These are phyloP conservation scores for Xenopus petersii DNA, from an alignment of 2,797 vertebrate species.

Conservation along the genomic window DNA sequence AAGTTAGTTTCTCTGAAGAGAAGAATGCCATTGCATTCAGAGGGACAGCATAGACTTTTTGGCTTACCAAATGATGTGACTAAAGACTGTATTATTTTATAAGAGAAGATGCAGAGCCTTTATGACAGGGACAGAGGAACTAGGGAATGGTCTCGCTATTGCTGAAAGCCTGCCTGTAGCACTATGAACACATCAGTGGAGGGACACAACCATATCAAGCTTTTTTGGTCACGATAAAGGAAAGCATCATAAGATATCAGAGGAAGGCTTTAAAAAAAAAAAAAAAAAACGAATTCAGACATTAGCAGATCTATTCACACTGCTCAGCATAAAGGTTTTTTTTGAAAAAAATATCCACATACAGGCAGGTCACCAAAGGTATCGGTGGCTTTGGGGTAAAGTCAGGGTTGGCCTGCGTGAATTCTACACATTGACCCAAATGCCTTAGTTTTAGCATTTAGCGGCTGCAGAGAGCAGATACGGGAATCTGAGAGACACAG, in stretches of 20 bases:
- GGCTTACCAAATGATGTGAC: slow-evolving; percentile 45
- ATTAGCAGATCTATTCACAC: too few species aligned
- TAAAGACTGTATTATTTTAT: slow-evolving; percentile 52
- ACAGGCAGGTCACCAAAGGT: too few species aligned
- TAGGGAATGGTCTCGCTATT: slow-evolving; percentile 51
- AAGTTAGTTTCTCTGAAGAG: neutral
- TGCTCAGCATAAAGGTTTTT: too few species aligned
- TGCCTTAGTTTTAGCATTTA: too few species aligned
- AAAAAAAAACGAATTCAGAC: slow-evolving; percentile 39
- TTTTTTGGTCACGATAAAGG: slow-evolving; percentile 8
- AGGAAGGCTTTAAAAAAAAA: slow-evolving; percentile 57
- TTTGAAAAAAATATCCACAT: too few species aligned
- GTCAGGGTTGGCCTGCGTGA: too few species aligned
- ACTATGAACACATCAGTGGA: slow-evolving; percentile 46
- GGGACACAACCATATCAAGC: slow-evolving; percentile 11
- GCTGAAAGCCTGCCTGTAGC: slow-evolving; percentile 57
- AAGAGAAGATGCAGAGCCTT: slow-evolving; percentile 53
- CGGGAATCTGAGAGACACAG: too few species aligned
- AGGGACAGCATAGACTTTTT: slow-evolving; percentile 42
- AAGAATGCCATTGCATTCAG: neutral
- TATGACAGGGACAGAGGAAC: slow-evolving; percentile 56
- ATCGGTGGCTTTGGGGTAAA: too few species aligned
- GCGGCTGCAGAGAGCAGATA: too few species aligned
- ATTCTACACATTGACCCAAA: too few species aligned
- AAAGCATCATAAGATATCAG: slow-evolving; percentile 54